phyloP scores from a whole-genome alignment of 2,113 vertebrate genomes.

The Hyperopisus bebe region DNA sequence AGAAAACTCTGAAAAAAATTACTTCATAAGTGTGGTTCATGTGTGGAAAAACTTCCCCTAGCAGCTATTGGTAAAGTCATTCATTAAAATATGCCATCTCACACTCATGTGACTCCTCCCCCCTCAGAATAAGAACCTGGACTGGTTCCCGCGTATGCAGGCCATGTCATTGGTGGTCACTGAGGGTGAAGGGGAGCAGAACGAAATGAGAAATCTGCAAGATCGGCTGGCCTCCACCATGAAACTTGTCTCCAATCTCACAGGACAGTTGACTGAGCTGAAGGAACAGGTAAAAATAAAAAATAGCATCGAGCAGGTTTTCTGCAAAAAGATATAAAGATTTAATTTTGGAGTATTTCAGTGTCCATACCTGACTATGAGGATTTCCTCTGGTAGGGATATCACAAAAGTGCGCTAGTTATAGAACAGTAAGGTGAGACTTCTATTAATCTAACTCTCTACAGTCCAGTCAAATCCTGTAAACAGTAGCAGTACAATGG shows the following conservation, averaged over 20 bases:
- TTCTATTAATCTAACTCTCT: background rate
- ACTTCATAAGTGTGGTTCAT: background rate
- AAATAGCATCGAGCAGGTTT: background rate
- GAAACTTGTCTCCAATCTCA: slow-evolving; percentile 86
- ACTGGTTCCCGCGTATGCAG: slow-evolving; percentile 97
- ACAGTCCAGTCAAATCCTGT: background rate
- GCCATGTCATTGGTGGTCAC: slow-evolving; percentile 95
- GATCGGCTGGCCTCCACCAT: slow-evolving; percentile 82
- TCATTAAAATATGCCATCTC: background rate
- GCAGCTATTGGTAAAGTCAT: background rate
- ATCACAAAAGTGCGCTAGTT: background rate
- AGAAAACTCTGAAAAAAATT: background rate
- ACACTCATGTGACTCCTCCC: background rate
- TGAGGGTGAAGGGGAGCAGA: slow-evolving; percentile 90
- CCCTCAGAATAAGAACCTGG: slow-evolving; percentile 87
- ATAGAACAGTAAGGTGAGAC: background rate
- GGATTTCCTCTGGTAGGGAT: background rate
- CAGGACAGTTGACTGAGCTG: slow-evolving; percentile 80
- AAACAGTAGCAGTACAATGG: background rate
- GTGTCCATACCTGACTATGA: background rate
- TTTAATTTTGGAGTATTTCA: background rate
- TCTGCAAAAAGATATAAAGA: background rate
- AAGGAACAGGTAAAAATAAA: slow-evolving; percentile 81
- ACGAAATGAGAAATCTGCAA: slow-evolving; percentile 88
- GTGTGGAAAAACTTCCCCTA: background rate